Evolutionary conservation across 2,113 vertebrate species (phyloP).

Genomic region (Blennius ocellaris): DNA sequence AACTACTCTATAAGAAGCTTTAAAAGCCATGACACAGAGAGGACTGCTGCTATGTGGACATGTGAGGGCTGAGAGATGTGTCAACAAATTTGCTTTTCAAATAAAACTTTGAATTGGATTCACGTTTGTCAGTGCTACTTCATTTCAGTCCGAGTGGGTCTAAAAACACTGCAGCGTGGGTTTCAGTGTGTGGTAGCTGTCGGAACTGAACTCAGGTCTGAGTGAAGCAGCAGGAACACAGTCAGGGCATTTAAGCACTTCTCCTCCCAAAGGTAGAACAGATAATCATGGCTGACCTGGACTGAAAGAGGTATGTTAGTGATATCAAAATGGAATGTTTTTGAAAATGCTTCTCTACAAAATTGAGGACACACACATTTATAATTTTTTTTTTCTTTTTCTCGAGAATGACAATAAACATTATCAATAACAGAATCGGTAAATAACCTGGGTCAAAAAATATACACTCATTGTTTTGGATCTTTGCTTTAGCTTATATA

Average conservation of each 20-base stretch:
- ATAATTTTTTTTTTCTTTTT: background rate
- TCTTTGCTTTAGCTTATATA: slow-evolving; percentile 28
- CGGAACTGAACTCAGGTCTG: slow-evolving; percentile 4
- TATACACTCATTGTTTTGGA: background rate
- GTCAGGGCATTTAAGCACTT: slow-evolving; percentile 21
- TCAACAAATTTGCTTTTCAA: slow-evolving; percentile 7
- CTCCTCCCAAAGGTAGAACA: slow-evolving; percentile 25
- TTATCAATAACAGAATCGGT: slow-evolving; percentile 21
- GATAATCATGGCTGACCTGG: slow-evolving; percentile 36
- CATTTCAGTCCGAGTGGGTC: background rate
- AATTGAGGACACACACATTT: slow-evolving; percentile 23
- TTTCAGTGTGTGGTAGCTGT: background rate
- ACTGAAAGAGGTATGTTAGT: slow-evolving; percentile 61
- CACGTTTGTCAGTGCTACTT: background rate
- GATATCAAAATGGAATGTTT: slow-evolving; percentile 74
- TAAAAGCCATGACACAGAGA: background rate
- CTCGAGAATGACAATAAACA: slow-evolving; percentile 17
- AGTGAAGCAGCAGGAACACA: slow-evolving; percentile 13
- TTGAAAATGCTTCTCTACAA: slow-evolving; percentile 39
- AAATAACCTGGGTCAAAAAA: slow-evolving; percentile 36
- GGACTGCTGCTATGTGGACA: slow-evolving; percentile 1
- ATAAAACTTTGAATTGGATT: background rate
- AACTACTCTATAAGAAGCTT: background rate
- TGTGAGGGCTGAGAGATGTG: background rate
- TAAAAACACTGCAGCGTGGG: slow-evolving; percentile 1